Conservation (phyloP, 64 coral and sea anemone genomes). For the Porites australiensis region DNA sequence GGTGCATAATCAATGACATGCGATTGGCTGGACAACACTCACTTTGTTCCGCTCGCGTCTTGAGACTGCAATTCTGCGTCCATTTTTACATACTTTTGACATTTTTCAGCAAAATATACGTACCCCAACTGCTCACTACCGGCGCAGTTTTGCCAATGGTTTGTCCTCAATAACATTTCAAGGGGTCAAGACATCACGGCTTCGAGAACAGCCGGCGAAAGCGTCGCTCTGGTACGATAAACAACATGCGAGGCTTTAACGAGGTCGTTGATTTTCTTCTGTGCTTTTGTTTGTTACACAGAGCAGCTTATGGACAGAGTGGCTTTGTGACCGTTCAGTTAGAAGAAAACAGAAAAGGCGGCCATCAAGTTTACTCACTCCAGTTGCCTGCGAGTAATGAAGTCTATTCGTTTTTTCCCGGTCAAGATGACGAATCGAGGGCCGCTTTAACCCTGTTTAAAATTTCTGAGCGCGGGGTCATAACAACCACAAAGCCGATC, state of each 20-base stretch:
- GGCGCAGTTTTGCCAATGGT: not conserved
- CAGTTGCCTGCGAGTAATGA: conserved; percentile 40
- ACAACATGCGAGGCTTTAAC: conserved; percentile 39
- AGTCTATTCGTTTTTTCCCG: conserved; percentile 52
- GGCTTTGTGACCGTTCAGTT: not conserved
- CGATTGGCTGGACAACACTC: conserved; percentile 67
- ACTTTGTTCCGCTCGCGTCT: conserved; percentile 48
- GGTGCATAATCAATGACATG: conserved; percentile 34
- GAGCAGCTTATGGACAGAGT: not conserved
- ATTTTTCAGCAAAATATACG: not conserved
- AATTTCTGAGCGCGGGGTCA: conserved; percentile 66
- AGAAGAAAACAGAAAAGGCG: not conserved
- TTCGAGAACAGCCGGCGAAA: not conserved
- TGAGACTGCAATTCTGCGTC: conserved; percentile 29
- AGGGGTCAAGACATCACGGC: conserved; percentile 42
- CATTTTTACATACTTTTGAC: not conserved
- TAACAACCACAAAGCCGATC: conserved; percentile 63
- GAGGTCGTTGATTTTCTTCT: conserved; percentile 22
- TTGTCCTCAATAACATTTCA: not conserved
- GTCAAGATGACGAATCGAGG: conserved; percentile 26
- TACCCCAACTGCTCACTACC: not conserved
- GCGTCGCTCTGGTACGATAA: conserved; percentile 2
- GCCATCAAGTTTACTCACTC: conserved; percentile 8
- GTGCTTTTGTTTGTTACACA: conserved; percentile 44
- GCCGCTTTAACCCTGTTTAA: conserved; percentile 63